These are phyloP conservation scores for Cylloceria caligata DNA, from an alignment of 2,888 invertebrate species.

Conservation along the genomic window DNA sequence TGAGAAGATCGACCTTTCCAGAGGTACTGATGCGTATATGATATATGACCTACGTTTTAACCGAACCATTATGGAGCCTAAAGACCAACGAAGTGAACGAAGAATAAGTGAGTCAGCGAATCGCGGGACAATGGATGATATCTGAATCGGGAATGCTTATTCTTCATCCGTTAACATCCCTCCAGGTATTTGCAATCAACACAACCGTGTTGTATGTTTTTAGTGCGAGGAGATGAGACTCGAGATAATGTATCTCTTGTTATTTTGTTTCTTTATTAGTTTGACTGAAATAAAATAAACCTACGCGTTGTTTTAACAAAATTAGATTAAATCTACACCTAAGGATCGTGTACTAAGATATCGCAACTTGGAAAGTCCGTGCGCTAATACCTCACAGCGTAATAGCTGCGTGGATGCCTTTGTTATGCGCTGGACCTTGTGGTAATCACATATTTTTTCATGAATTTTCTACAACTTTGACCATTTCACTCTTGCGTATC, in stretches of 20 bases:
- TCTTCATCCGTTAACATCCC: constrained; percentile 12
- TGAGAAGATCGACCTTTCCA: background rate
- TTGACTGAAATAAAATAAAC: too few relatives aligned
- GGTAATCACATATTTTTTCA: background rate
- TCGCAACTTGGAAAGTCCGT: background rate
- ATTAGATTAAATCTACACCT: background rate
- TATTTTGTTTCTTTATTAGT: too few relatives aligned
- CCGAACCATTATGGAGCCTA: background rate
- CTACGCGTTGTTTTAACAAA: background rate
- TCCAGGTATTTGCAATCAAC: constrained; percentile 23
- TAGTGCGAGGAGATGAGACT: background rate
- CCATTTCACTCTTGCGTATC: background rate
- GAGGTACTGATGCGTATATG: background rate
- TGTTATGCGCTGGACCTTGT: background rate
- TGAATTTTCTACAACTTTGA: background rate
- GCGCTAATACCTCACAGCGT: background rate
- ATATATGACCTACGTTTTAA: background rate
- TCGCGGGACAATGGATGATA: constrained; percentile 20
- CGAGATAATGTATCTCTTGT: too few relatives aligned
- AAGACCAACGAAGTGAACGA: constrained; percentile 1
- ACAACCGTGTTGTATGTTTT: background rate
- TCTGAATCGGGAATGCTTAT: constrained; percentile 3
- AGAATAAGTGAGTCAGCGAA: background rate
- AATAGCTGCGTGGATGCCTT: background rate
- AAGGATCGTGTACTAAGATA: background rate